A percentile compares a stretch with the other conserved stretches of the same genome.
phyloP scores from a whole-genome alignment of 2,888 invertebrate species.

The Arrhopalites spinosus region DNA sequence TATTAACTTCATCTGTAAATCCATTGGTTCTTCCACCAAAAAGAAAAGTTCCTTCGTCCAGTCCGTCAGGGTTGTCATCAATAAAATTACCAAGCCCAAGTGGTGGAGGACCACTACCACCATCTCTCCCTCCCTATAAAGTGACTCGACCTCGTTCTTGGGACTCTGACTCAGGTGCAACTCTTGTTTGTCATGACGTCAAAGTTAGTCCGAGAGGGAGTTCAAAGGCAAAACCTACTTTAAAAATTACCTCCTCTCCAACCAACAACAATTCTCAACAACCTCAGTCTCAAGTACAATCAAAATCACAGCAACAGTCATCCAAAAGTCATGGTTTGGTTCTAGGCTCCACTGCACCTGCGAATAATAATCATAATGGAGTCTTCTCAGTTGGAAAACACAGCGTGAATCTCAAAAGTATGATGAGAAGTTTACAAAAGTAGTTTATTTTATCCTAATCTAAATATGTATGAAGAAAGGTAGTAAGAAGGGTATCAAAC shows the following conservation, averaged over 20 bases:
- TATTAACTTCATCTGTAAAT: slow-evolving; percentile 13
- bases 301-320: slow-evolving; percentile 3
- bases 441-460: not conserved
- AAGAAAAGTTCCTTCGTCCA: slow-evolving; percentile 26
- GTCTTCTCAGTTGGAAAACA: slow-evolving; percentile 30
- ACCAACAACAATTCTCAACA: not conserved
- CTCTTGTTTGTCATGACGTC: slow-evolving; percentile 17
- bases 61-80: not conserved
- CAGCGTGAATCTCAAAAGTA: slow-evolving; percentile 38
- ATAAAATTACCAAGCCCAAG: too few relatives aligned
- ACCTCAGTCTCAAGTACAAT: not conserved
- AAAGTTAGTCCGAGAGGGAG: not conserved
- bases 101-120: slow-evolving; percentile 6
- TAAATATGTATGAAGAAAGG: not conserved
- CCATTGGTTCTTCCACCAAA: slow-evolving; percentile 31
- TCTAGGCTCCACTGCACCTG: not conserved
- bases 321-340: not conserved
- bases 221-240: not conserved
- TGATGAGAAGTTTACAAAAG: not conserved
- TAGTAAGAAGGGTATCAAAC: not conserved
- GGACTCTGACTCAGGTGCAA: slow-evolving; percentile 44
- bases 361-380: slow-evolving; percentile 29
- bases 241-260: not conserved
- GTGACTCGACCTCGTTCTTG: slow-evolving; percentile 41
- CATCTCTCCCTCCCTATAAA: slow-evolving; percentile 38